Evolutionary conservation across 1,140 invertebrate genomes (phyloP).

Genomic region (Sminthurides bifidus): DNA sequence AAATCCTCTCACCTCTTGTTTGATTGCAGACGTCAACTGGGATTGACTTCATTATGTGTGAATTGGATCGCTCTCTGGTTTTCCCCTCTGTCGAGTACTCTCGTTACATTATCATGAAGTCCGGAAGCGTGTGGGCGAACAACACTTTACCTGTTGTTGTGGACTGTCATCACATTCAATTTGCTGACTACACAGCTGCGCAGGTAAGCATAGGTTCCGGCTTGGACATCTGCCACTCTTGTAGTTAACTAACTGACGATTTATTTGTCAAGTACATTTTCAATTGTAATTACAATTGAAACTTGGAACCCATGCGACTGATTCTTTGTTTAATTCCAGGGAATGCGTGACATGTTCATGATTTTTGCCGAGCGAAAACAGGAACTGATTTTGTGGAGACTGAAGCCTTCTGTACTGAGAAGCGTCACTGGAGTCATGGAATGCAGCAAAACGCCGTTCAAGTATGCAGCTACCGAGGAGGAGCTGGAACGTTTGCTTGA

Average conservation of each 20-base stretch:
- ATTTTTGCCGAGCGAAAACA: conserved; percentile 25
- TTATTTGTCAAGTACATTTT: neutral
- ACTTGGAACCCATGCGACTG: neutral
- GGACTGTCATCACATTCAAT: conserved; percentile 59
- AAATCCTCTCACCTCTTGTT: neutral
- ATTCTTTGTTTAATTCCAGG: conserved; percentile 7
- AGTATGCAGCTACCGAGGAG: conserved; percentile 21
- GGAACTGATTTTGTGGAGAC: conserved; percentile 24
- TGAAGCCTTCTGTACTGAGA: conserved; percentile 25
- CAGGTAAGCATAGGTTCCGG: too few species aligned
- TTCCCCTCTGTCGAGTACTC: conserved; percentile 82
- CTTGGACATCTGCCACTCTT: too few species aligned
- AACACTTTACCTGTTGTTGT: conserved; percentile 64
- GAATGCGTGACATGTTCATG: conserved; percentile 24
- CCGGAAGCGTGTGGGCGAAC: conserved; percentile 53
- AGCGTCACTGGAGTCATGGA: conserved; percentile 24
- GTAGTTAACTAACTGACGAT: conserved; percentile 60
- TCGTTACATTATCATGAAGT: conserved; percentile 61
- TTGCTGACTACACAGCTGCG: conserved; percentile 73
- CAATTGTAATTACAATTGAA: neutral
- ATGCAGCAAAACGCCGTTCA: conserved; percentile 9
- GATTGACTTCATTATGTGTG: conserved; percentile 60
- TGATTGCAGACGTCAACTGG: conserved; percentile 51
- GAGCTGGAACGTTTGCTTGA: conserved; percentile 24
- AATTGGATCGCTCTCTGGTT: conserved; percentile 68